phyloP scores from a whole-genome alignment of 2,113 vertebrate genomes.

The Saccopteryx leptura region DNA sequence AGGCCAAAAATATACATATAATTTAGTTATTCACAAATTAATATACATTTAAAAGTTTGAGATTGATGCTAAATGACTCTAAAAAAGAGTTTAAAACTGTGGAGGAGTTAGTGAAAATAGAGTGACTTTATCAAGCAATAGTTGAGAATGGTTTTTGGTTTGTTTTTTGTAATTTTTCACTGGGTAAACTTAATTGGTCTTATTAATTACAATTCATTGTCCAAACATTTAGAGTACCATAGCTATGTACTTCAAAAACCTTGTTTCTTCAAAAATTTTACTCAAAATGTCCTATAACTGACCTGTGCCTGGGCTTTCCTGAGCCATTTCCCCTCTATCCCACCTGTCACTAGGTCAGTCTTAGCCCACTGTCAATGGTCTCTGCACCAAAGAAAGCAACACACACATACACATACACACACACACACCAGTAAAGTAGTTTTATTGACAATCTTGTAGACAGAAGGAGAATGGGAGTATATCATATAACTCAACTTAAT shows the following conservation, averaged over 20 bases:
- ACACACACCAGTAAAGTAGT: neutral
- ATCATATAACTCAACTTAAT: neutral
- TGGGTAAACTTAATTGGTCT: constrained; percentile 27
- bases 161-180: constrained; percentile 30
- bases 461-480: neutral
- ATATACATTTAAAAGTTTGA: neutral
- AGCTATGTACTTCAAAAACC: neutral
- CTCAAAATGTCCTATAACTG: neutral
- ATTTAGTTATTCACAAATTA: constrained; percentile 29
- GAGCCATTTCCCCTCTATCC: neutral
- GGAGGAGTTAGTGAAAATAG: neutral
- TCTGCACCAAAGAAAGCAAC: neutral
- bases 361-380: neutral
- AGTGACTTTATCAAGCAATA: neutral
- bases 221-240: neutral
- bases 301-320: neutral
- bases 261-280: neutral
- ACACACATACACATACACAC: neutral
- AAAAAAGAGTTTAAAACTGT: neutral
- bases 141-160: neutral
- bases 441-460: neutral
- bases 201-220: neutral
- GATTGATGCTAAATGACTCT: neutral
- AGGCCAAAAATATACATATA: neutral
- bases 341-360: neutral